These are phyloP conservation scores for Toxotes lorentzi DNA, from an alignment of 2,797 vertebrate species.

Conservation along the genomic window DNA sequence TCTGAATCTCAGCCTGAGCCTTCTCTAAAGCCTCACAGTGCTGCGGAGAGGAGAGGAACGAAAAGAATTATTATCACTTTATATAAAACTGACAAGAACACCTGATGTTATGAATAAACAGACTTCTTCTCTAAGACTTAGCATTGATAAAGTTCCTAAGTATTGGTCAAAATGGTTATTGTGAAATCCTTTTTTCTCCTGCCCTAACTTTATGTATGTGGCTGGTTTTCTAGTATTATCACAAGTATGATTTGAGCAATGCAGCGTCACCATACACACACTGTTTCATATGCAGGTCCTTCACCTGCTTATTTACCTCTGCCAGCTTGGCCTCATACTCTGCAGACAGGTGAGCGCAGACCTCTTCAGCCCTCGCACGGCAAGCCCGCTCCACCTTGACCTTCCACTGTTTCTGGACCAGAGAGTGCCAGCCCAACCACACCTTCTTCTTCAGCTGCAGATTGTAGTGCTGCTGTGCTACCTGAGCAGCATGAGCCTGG, in stretches of 20 bases:
- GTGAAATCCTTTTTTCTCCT: no score
- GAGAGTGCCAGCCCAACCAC: constrained; percentile 90
- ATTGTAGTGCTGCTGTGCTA: constrained; percentile 88
- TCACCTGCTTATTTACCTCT: constrained; percentile 82
- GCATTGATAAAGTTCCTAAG: no score
- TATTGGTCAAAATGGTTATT: no score
- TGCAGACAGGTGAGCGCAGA: constrained; percentile 89
- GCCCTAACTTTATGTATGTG: no score
- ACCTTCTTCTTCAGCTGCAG: constrained; percentile 90
- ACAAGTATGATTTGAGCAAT: constrained; percentile 5
- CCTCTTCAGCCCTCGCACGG: constrained; percentile 90
- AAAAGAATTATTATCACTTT: constrained; percentile 3
- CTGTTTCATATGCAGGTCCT: not conserved
- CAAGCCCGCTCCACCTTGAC: constrained; percentile 91
- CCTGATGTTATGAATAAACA: no score
- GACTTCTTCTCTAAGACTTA: no score
- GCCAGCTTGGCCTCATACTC: constrained; percentile 91
- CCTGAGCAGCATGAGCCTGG: constrained; percentile 78
- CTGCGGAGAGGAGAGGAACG: constrained; percentile 73
- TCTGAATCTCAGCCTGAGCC: constrained; percentile 89
- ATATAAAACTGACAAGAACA: constrained; percentile 5
- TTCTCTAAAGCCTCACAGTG: constrained; percentile 86
- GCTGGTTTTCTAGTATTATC: no score
- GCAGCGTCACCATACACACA: not conserved
- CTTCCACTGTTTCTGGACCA: constrained; percentile 89